Conservation (phyloP, 2,888 invertebrate genomes). For the Epistrophella euchroma region DNA sequence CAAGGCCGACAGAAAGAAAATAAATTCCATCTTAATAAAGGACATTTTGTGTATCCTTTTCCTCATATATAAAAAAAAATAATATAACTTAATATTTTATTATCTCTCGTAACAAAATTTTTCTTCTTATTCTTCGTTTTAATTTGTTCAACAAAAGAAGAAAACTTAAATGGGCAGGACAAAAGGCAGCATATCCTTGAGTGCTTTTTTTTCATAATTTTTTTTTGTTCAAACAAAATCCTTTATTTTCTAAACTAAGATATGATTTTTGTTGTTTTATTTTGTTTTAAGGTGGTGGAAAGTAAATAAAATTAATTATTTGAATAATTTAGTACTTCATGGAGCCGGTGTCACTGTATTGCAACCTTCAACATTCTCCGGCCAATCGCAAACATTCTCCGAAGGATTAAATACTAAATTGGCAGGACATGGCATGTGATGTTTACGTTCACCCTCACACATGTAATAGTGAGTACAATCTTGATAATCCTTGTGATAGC, state of each 20-base stretch:
- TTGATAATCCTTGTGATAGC: constrained; percentile 94
- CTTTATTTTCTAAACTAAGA: constrained; percentile 29
- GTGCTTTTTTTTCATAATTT: constrained; percentile 18
- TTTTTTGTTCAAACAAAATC: constrained; percentile 20
- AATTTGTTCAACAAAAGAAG: constrained; percentile 41
- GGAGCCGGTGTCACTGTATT: constrained; percentile 89
- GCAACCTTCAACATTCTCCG: constrained; percentile 96
- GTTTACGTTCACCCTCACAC: constrained; percentile 97
- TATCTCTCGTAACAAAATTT: constrained; percentile 58
- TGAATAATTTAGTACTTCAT: constrained; percentile 29
- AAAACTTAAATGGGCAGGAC: constrained; percentile 47
- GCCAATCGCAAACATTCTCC: constrained; percentile 98
- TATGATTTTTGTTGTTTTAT: constrained; percentile 15
- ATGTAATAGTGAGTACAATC: constrained; percentile 98
- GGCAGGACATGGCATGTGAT: constrained; percentile 97
- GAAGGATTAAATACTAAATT: constrained; percentile 96
- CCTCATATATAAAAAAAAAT: constrained; percentile 48
- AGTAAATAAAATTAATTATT: constrained; percentile 50
- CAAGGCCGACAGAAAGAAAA: constrained; percentile 28
- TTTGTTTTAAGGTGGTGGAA: constrained; percentile 53
- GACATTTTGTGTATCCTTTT: constrained; percentile 48
- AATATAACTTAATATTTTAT: constrained; percentile 67
- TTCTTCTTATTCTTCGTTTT: constrained; percentile 22
- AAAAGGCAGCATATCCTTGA: constrained; percentile 44
- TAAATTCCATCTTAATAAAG: constrained; percentile 54